These are phyloP conservation scores for Ariolimax columbianus DNA, from an alignment of 2,888 invertebrate genomes.

Conservation along the genomic window DNA sequence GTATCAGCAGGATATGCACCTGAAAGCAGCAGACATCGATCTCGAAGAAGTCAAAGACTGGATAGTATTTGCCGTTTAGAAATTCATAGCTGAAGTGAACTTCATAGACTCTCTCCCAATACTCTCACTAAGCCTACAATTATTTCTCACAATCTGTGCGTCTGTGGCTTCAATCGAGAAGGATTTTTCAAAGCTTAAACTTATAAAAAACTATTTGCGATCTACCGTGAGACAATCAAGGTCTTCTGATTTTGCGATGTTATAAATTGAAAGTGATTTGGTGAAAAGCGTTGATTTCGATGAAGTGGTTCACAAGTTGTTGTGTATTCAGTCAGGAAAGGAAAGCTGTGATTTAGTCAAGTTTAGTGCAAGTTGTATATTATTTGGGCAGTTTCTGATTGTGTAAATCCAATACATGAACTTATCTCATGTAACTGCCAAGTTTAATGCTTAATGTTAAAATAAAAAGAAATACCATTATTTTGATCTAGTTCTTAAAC, in stretches of 20 bases:
- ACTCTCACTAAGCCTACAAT: not conserved
- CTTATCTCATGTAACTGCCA: too few species aligned
- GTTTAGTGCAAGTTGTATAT: too few species aligned
- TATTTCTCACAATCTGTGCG: constrained; percentile 6
- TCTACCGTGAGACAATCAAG: not conserved
- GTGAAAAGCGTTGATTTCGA: not conserved
- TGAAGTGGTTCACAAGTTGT: not conserved
- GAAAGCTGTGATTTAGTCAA: too few species aligned
- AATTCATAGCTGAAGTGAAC: not conserved
- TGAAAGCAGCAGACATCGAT: constrained; percentile 7
- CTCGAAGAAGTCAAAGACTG: not conserved
- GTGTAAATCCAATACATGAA: too few species aligned
- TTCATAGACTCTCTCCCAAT: not conserved
- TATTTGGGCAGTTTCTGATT: too few species aligned
- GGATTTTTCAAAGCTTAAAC: not conserved
- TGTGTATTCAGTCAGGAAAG: too few species aligned
- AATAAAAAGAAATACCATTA: too few species aligned
- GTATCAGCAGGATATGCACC: not conserved
- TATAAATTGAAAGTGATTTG: too few species aligned
- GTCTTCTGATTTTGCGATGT: not conserved
- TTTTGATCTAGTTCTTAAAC: too few species aligned
- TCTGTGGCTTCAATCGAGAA: not conserved
- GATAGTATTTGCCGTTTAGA: not conserved
- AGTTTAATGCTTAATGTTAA: too few species aligned
- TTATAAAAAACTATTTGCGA: not conserved